A percentile compares a stretch with the other conserved stretches of the same genome.
These are phyloP conservation scores for Nothura maculosa DNA, from an alignment of 2,797 vertebrate species.

Conservation along the genomic window DNA sequence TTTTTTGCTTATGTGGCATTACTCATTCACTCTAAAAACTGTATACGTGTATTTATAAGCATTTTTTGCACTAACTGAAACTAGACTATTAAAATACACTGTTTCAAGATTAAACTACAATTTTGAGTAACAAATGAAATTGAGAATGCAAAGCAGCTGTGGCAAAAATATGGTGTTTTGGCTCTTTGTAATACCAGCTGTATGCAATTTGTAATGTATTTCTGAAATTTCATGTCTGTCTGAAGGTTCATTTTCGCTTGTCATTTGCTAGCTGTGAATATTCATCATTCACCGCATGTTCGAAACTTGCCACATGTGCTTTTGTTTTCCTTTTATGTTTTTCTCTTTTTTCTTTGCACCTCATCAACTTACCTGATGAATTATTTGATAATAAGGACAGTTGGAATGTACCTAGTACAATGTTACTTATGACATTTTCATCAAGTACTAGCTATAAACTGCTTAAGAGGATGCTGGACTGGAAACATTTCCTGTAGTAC, in stretches of 20 bases:
- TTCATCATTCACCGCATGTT: constrained; percentile 70
- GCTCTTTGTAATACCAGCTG: constrained; percentile 10
- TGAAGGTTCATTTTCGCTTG: constrained; percentile 74
- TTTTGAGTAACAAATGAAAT: neutral
- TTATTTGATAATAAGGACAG: constrained; percentile 25
- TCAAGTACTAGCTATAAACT: neutral
- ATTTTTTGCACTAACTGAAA: neutral
- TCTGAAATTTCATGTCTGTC: constrained; percentile 61
- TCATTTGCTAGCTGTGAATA: constrained; percentile 67
- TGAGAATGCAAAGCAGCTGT: constrained; percentile 51
- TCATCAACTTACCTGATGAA: constrained; percentile 41
- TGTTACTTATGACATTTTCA: neutral
- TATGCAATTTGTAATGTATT: constrained; percentile 55
- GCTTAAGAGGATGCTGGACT: neutral
- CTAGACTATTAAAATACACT: neutral
- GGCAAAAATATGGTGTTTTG: constrained; percentile 12
- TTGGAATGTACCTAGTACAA: neutral
- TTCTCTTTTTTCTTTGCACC: constrained; percentile 38
- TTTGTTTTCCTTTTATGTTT: constrained; percentile 29
- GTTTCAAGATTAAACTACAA: neutral
- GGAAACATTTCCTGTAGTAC: neutral
- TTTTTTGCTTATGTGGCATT: neutral
- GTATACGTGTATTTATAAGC: neutral
- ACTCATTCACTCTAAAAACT: neutral
- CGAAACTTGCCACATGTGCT: constrained; percentile 65